Evolutionary conservation across 2,113 vertebrate genomes (phyloP).

Genomic region (Oceanites oceanicus): DNA sequence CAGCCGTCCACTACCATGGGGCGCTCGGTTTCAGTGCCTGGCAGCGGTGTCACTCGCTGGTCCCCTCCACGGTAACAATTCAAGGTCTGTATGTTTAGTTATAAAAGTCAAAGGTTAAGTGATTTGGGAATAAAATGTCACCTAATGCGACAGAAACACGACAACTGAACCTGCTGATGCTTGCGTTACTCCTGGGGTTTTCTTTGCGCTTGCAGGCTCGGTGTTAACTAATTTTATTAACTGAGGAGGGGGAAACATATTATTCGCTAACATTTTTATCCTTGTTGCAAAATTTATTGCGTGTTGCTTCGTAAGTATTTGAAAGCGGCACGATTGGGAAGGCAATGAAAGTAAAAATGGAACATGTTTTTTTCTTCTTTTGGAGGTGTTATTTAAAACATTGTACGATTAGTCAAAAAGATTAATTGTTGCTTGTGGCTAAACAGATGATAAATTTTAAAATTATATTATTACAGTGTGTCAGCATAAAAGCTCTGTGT

Average conservation of each 20-base stretch:
- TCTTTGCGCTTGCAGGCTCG: slow-evolving; percentile 62
- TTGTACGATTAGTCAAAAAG: slow-evolving; percentile 69
- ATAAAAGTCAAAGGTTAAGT: slow-evolving; percentile 78
- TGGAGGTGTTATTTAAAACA: slow-evolving; percentile 68
- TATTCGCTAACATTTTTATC: slow-evolving; percentile 74
- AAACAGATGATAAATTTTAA: slow-evolving; percentile 82
- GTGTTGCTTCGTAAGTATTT: slow-evolving; percentile 39
- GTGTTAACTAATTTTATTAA: slow-evolving; percentile 82
- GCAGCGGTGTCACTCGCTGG: background rate
- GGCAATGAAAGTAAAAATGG: slow-evolving; percentile 56
- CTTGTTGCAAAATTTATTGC: slow-evolving; percentile 68
- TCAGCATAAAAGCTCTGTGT: slow-evolving; percentile 75
- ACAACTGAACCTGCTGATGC: slow-evolving; percentile 67
- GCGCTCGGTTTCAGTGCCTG: background rate
- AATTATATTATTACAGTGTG: slow-evolving; percentile 77
- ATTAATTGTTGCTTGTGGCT: slow-evolving; percentile 78
- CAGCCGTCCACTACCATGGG: background rate
- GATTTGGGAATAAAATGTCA: slow-evolving; percentile 78
- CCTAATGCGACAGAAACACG: slow-evolving; percentile 68
- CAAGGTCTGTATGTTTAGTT: slow-evolving; percentile 61
- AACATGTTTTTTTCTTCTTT: slow-evolving; percentile 15
- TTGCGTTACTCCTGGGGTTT: slow-evolving; percentile 58
- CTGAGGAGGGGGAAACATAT: slow-evolving; percentile 64
- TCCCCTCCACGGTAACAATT: slow-evolving; percentile 31
- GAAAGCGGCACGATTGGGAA: background rate